These are phyloP conservation scores for Trissolcus basalis DNA, from an alignment of 1,140 invertebrate genomes.

Conservation along the genomic window DNA sequence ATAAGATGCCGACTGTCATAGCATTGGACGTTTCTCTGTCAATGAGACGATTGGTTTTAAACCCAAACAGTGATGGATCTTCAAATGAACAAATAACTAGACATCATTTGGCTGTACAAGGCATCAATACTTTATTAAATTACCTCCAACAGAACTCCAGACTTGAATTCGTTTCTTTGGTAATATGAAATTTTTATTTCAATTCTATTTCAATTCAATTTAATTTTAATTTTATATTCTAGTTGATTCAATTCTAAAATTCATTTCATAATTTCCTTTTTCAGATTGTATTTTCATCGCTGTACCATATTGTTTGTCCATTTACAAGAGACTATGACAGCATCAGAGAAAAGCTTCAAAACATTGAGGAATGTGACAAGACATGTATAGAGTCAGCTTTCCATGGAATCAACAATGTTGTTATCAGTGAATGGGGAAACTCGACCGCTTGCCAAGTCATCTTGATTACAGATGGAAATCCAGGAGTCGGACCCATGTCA, in stretches of 20 bases:
- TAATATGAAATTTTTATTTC: conserved; percentile 71
- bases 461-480: conserved; percentile 88
- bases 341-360: conserved; percentile 83
- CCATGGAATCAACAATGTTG: conserved; percentile 83
- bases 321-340: conserved; percentile 91
- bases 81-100: conserved; percentile 76
- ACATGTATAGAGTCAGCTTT: conserved; percentile 88
- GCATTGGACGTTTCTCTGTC: conserved; percentile 87
- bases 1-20: conserved; percentile 87
- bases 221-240: too few species aligned
- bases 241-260: too few species aligned
- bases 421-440: conserved; percentile 90
- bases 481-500: conserved; percentile 82
- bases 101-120: conserved; percentile 86
- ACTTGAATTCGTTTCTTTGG: conserved; percentile 93
- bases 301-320: conserved; percentile 85
- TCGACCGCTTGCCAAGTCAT: conserved; percentile 87
- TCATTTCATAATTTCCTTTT: conserved; percentile 10
- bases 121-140: conserved; percentile 90
- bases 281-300: conserved; percentile 86
- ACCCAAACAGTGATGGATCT: conserved; percentile 76
- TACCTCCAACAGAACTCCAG: conserved; percentile 88
- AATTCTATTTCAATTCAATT: too few species aligned
- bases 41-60: conserved; percentile 82
- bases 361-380: conserved; percentile 88